These are phyloP conservation scores for Acronicta leporina DNA, from an alignment of 2,888 invertebrate species.

Conservation along the genomic window DNA sequence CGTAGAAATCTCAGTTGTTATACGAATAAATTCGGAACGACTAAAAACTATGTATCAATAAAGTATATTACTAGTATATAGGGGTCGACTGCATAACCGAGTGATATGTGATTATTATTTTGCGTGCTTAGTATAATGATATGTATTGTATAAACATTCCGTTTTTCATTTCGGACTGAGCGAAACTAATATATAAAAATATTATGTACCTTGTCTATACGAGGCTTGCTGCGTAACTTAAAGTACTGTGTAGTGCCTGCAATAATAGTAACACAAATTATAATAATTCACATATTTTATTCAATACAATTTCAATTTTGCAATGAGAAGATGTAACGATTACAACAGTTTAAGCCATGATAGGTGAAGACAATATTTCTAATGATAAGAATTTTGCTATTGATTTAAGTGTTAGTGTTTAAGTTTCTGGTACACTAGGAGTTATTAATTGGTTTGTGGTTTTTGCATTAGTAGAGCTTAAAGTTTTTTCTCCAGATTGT, in stretches of 20 bases:
- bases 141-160: slow-evolving; percentile 55
- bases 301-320: slow-evolving; percentile 2
- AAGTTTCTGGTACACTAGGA: no score
- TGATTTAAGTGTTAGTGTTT: background rate
- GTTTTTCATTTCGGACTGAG: slow-evolving; percentile 17
- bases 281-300: slow-evolving; percentile 18
- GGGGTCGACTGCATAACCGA: slow-evolving; percentile 45
- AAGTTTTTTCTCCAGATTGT: background rate
- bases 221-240: slow-evolving; percentile 51
- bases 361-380: background rate
- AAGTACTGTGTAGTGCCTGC: slow-evolving; percentile 52
- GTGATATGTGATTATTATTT: slow-evolving; percentile 48
- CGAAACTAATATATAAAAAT: slow-evolving; percentile 25
- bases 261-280: slow-evolving; percentile 44
- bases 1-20: background rate
- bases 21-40: background rate
- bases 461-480: background rate
- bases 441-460: no score
- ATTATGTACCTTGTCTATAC: slow-evolving; percentile 48
- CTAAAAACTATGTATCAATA: background rate
- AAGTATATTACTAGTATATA: slow-evolving; percentile 2
- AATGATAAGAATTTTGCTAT: background rate
- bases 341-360: background rate
- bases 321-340: background rate
- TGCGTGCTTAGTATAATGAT: slow-evolving; percentile 67